Evolutionary conservation across 2,888 invertebrate species (phyloP).

Genomic region (Polydrusus tereticollis): DNA sequence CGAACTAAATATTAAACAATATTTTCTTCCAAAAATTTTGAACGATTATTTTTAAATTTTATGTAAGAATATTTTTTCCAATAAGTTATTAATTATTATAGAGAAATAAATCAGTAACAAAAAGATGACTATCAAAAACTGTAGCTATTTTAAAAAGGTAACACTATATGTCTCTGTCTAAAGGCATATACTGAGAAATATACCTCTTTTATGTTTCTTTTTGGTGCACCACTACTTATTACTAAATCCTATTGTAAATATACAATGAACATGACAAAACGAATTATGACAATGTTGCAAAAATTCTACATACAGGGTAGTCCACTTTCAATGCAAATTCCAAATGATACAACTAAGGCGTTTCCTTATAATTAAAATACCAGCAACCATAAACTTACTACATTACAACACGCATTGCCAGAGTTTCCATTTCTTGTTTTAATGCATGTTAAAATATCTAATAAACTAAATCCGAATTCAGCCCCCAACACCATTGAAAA

Average conservation of each 20-base stretch:
- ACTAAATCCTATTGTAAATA: neutral
- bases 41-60: conserved; percentile 21
- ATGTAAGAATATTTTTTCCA: conserved; percentile 33
- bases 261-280: neutral
- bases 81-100: conserved; percentile 42
- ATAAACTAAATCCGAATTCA: neutral
- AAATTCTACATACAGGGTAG: neutral
- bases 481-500: neutral
- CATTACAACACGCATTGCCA: too few species aligned
- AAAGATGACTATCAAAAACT: conserved; percentile 42
- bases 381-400: too few species aligned
- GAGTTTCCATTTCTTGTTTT: too few species aligned
- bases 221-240: neutral
- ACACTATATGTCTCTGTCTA: conserved; percentile 44
- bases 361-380: too few species aligned
- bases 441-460: too few species aligned
- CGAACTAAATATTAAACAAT: conserved; percentile 44
- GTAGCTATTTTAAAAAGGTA: conserved; percentile 48
- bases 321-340: neutral
- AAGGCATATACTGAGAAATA: conserved; percentile 32
- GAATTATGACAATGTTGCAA: neutral
- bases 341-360: too few species aligned
- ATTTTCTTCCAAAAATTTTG: conserved; percentile 23
- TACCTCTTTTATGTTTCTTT: conserved; percentile 1
- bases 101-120: conserved; percentile 35